Conservation (phyloP, 2,797 vertebrate species). For the Picus viridis region DNA sequence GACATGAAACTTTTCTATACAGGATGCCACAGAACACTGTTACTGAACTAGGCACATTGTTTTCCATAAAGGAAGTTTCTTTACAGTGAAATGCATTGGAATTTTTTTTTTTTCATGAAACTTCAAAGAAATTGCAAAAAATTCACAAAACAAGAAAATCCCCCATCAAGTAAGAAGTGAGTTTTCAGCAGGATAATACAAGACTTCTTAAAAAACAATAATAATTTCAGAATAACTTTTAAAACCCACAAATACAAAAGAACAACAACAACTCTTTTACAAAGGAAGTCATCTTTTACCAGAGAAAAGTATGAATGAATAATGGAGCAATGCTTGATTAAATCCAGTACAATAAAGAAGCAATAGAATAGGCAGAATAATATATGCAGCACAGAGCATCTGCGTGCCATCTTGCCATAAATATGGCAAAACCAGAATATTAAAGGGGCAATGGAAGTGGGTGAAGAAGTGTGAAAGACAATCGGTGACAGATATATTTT, state of each 20-base stretch:
- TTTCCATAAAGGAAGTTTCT: background rate
- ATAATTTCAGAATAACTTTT: background rate
- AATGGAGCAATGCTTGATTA: background rate
- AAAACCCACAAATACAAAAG: too few relatives aligned
- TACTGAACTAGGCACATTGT: background rate
- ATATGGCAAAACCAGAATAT: conserved; percentile 26
- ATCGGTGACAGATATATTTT: background rate
- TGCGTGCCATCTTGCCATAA: conserved; percentile 8
- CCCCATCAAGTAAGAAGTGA: background rate
- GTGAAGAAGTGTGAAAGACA: conserved; percentile 10
- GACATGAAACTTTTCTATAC: background rate
- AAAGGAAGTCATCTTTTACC: background rate
- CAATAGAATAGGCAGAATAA: background rate
- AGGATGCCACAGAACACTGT: background rate
- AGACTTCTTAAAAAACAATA: background rate
- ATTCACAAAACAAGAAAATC: background rate
- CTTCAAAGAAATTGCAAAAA: background rate
- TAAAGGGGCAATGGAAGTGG: background rate
- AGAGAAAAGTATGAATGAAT: background rate
- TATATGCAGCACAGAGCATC: background rate
- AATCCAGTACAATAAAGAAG: conserved; percentile 7
- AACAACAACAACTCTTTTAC: background rate
- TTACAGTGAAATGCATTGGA: background rate
- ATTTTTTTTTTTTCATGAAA: background rate
- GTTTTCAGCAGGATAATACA: background rate